These are phyloP conservation scores for Stenurella melanura DNA, from an alignment of 2,888 invertebrate genomes.

Conservation along the genomic window DNA sequence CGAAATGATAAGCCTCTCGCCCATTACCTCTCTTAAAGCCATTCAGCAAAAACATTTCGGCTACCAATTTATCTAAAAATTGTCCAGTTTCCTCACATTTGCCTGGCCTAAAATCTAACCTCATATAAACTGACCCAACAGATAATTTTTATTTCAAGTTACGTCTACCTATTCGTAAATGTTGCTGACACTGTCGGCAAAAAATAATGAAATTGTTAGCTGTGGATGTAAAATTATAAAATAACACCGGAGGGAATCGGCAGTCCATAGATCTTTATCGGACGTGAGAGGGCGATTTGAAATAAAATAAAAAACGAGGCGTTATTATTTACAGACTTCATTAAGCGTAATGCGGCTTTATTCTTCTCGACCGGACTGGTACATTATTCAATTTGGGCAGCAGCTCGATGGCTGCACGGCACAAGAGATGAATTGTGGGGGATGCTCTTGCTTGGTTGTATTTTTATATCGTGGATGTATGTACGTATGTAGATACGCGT, in stretches of 20 bases:
- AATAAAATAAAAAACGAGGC: slow-evolving; percentile 58
- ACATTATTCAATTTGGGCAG: slow-evolving; percentile 69
- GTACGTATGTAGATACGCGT: slow-evolving; percentile 71
- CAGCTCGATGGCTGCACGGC: slow-evolving; percentile 50
- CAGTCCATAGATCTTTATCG: slow-evolving; percentile 49
- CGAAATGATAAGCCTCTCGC: too few relatives aligned
- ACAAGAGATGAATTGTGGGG: slow-evolving; percentile 67
- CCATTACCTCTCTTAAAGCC: too few relatives aligned
- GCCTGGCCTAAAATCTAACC: too few relatives aligned
- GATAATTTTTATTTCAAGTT: slow-evolving; percentile 24
- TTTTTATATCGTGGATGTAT: slow-evolving; percentile 70
- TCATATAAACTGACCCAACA: neutral
- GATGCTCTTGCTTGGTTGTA: slow-evolving; percentile 62
- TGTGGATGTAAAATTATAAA: slow-evolving; percentile 49
- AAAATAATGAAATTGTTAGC: slow-evolving; percentile 33
- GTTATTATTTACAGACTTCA: slow-evolving; percentile 69
- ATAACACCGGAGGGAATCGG: slow-evolving; percentile 48
- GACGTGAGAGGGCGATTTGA: slow-evolving; percentile 52
- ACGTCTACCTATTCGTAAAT: slow-evolving; percentile 39
- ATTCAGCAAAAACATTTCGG: too few relatives aligned
- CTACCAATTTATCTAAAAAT: too few relatives aligned
- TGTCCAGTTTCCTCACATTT: too few relatives aligned
- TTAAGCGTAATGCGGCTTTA: slow-evolving; percentile 68
- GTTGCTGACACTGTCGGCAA: slow-evolving; percentile 36
- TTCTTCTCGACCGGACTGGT: slow-evolving; percentile 64